A percentile compares a stretch with the other conserved stretches of the same genome.
phyloP scores from a whole-genome alignment of 1,140 invertebrate genomes.

The Lerema accius region DNA sequence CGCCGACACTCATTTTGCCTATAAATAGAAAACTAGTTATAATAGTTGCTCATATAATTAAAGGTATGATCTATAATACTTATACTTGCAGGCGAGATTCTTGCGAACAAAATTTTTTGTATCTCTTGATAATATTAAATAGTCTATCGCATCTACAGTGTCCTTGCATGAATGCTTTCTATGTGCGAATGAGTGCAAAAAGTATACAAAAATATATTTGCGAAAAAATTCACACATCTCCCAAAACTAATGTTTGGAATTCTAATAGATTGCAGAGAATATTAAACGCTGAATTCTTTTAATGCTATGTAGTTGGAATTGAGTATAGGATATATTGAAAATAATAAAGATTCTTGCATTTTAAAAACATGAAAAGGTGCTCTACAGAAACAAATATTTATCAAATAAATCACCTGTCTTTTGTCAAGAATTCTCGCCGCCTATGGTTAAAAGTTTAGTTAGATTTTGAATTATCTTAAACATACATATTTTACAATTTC shows the following conservation, averaged over 20 bases:
- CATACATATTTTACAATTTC: not conserved
- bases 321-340: not conserved
- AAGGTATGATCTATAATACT: not conserved
- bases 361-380: conserved; percentile 12
- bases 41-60: not conserved
- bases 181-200: conserved; percentile 20
- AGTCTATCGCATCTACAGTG: conserved; percentile 12
- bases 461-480: conserved; percentile 33
- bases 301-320: not conserved
- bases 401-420: conserved; percentile 56
- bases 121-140: too few species aligned
- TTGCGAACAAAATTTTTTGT: too few species aligned
- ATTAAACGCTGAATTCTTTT: not conserved
- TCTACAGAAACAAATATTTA: conserved; percentile 23
- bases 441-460: conserved; percentile 54
- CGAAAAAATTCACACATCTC: not conserved
- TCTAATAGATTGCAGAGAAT: not conserved
- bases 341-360: conserved; percentile 2
- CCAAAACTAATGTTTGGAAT: too few species aligned
- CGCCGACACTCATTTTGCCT: conserved; percentile 84
- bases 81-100: not conserved
- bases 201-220: not conserved
- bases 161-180: conserved; percentile 22
- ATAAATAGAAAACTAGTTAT: conserved; percentile 15
- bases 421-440: conserved; percentile 64